A percentile compares a stretch with the other conserved stretches of the same genome.
Evolutionary conservation across 2,888 invertebrate species (phyloP).

Genomic region (Amblyteles armatorius): DNA sequence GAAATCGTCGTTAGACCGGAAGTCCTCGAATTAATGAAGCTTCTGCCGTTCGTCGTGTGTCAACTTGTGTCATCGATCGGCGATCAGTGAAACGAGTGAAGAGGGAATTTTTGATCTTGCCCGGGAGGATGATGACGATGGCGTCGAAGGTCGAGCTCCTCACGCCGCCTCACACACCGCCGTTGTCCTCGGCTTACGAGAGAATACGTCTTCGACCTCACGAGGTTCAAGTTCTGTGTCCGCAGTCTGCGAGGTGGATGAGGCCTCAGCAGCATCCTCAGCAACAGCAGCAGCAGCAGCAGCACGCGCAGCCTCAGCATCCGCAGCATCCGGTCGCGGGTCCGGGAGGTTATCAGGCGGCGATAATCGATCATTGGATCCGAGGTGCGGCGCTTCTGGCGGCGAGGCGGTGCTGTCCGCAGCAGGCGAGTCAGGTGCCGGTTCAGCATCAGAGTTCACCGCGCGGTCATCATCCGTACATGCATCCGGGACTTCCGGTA

Average conservation of each 20-base stretch:
- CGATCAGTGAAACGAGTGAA: not conserved
- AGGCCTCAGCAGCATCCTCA: slow-evolving; percentile 66
- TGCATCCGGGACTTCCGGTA: slow-evolving; percentile 76
- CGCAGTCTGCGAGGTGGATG: slow-evolving; percentile 75
- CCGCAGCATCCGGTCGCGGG: slow-evolving; percentile 66
- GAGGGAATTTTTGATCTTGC: slow-evolving; percentile 55
- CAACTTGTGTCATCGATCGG: not conserved
- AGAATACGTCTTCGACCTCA: slow-evolving; percentile 53
- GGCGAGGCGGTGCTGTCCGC: slow-evolving; percentile 84
- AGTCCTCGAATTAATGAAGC: not conserved
- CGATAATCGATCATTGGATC: slow-evolving; percentile 81
- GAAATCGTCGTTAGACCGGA: not conserved
- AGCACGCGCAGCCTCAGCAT: slow-evolving; percentile 63
- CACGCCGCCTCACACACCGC: slow-evolving; percentile 82
- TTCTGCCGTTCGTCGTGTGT: not conserved
- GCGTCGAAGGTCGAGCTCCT: slow-evolving; percentile 81
- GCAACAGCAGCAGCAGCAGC: slow-evolving; percentile 63
- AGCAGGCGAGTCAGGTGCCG: slow-evolving; percentile 76
- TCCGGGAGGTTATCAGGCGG: slow-evolving; percentile 75
- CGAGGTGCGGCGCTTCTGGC: slow-evolving; percentile 80
- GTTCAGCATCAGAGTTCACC: slow-evolving; percentile 83
- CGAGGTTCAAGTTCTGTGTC: slow-evolving; percentile 55
- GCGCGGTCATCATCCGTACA: slow-evolving; percentile 72
- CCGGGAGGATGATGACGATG: slow-evolving; percentile 74
- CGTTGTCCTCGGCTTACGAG: slow-evolving; percentile 69